These are phyloP conservation scores for Ophion obscuratus DNA, from an alignment of 2,888 invertebrate genomes.

Conservation along the genomic window DNA sequence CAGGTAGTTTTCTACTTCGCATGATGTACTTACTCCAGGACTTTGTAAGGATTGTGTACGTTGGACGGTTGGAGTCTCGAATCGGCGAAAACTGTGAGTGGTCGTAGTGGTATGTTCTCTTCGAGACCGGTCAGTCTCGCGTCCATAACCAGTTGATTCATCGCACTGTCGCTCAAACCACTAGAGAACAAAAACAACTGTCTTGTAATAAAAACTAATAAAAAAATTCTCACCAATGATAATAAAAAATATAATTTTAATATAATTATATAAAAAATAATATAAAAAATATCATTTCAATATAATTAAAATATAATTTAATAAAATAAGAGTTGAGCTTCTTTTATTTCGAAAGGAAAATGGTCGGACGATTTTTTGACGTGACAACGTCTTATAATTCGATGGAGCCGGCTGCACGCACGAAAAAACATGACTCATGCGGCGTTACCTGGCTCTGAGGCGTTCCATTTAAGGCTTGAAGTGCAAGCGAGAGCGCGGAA, in stretches of 20 bases:
- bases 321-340: too few relatives aligned
- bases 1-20: conserved; percentile 63
- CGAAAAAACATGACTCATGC: too few relatives aligned
- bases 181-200: conserved; percentile 64
- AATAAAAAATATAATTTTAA: not conserved
- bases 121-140: conserved; percentile 83
- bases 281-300: too few relatives aligned
- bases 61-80: conserved; percentile 75
- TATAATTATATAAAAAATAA: too few relatives aligned
- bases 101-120: conserved; percentile 92
- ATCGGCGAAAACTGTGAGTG: conserved; percentile 87
- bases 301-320: too few relatives aligned
- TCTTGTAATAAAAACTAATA: not conserved
- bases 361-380: too few relatives aligned
- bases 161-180: conserved; percentile 80
- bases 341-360: too few relatives aligned
- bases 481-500: too few relatives aligned
- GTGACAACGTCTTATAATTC: too few relatives aligned
- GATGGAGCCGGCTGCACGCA: too few relatives aligned
- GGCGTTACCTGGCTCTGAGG: too few relatives aligned
- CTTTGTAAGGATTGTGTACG: conserved; percentile 87
- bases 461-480: too few relatives aligned
- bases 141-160: conserved; percentile 80
- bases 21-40: conserved; percentile 88
- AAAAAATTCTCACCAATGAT: not conserved